phyloP scores from a whole-genome alignment of 1,140 invertebrate genomes.

The Arion vulgaris region DNA sequence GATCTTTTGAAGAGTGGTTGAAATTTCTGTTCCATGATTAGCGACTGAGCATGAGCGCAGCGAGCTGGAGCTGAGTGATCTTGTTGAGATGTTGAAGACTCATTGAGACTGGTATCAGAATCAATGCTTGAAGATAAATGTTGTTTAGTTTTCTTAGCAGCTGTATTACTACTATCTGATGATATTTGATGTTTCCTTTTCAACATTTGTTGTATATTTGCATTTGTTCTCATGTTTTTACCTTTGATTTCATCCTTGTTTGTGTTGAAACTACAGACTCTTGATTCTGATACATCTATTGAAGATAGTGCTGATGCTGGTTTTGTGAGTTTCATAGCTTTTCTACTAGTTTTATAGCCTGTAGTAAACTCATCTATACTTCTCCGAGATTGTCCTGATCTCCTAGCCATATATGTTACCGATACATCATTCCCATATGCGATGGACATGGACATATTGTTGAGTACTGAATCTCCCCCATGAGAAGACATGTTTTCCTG shows the following conservation, averaged over 20 bases:
- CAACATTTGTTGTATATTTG: neutral
- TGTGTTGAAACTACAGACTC: neutral
- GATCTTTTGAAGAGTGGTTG: neutral
- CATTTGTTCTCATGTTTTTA: neutral
- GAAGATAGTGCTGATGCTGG: neutral
- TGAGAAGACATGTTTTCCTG: neutral
- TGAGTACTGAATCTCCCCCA: neutral
- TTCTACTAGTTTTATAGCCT: neutral
- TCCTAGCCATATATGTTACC: neutral
- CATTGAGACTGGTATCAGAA: neutral
- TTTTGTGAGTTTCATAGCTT: neutral
- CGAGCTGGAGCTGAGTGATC: neutral
- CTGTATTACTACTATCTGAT: neutral
- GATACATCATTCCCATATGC: neutral
- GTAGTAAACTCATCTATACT: slow-evolving; percentile 22
- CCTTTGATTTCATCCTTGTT: neutral
- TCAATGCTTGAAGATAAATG: neutral
- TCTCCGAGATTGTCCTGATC: neutral
- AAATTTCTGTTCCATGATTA: slow-evolving; percentile 14
- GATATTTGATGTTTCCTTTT: neutral
- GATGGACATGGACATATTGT: slow-evolving; percentile 12
- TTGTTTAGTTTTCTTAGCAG: neutral
- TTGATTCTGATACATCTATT: neutral
- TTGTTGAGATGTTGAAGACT: neutral
- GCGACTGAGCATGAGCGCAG: slow-evolving; percentile 17